These are phyloP conservation scores for Desmodus rotundus DNA, from an alignment of 2,113 vertebrate species.

Conservation along the genomic window DNA sequence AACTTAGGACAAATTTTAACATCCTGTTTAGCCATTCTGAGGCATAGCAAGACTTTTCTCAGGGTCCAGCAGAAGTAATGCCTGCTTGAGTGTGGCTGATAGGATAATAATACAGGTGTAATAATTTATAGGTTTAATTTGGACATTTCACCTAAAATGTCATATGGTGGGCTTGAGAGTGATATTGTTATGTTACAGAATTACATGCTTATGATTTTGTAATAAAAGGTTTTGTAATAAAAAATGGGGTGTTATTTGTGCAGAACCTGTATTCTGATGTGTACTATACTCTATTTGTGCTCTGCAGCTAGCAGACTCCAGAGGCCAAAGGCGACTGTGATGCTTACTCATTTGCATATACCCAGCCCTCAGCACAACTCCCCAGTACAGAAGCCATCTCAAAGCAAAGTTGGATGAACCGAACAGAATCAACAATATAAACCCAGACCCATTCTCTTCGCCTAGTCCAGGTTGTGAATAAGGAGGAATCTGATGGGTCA, in stretches of 20 bases:
- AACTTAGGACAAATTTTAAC: not conserved
- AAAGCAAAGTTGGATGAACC: not conserved
- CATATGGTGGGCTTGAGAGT: too few relatives aligned
- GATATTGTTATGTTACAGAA: too few relatives aligned
- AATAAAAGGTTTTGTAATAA: too few relatives aligned
- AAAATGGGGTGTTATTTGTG: too few relatives aligned
- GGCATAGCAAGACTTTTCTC: not conserved
- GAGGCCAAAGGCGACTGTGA: not conserved
- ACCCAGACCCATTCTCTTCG: not conserved
- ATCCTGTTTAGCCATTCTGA: not conserved
- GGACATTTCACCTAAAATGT: too few relatives aligned
- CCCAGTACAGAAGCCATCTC: not conserved
- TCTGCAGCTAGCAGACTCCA: not conserved
- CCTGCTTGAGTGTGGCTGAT: too few relatives aligned
- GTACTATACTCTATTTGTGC: not conserved
- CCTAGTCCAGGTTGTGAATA: not conserved
- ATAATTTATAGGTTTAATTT: too few relatives aligned
- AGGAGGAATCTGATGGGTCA: conserved; percentile 55
- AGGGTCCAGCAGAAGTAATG: too few relatives aligned
- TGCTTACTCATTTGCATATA: not conserved
- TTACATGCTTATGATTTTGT: too few relatives aligned
- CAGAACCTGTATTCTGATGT: not conserved
- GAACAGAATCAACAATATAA: not conserved
- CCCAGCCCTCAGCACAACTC: not conserved
- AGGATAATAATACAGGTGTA: too few relatives aligned